These are phyloP conservation scores for Bolinopsis microptera DNA, from an alignment of 37 sponge, comb jelly and placozoan genomes.

Conservation along the genomic window DNA sequence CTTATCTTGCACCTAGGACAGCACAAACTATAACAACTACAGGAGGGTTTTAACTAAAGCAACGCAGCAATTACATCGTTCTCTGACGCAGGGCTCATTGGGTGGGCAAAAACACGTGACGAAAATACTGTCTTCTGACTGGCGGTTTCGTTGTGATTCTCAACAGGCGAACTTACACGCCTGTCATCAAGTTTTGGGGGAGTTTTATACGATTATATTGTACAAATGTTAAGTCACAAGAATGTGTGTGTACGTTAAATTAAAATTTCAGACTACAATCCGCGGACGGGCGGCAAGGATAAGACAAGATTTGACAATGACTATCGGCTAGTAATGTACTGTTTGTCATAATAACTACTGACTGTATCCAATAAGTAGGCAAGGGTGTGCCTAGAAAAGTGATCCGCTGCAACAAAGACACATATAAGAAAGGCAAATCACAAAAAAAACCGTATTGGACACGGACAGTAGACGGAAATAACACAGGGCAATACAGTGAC, in stretches of 20 bases:
- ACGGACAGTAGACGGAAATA: too few species aligned
- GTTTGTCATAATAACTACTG: background rate
- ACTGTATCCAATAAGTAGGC: background rate
- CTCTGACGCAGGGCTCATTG: conserved; percentile 9
- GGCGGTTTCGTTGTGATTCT: background rate
- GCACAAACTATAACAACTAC: background rate
- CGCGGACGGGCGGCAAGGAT: background rate
- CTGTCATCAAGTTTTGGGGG: conserved; percentile 14
- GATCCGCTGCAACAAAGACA: too few species aligned
- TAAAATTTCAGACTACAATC: background rate
- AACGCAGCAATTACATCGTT: background rate
- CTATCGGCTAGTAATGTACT: background rate
- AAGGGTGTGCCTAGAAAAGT: too few species aligned
- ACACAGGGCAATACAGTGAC: too few species aligned
- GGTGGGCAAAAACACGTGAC: background rate
- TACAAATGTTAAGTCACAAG: background rate
- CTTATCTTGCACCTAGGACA: background rate
- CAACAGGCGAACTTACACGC: conserved; percentile 33
- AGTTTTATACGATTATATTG: background rate
- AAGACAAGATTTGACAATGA: background rate
- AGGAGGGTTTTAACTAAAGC: conserved; percentile 40
- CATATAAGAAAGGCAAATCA: too few species aligned
- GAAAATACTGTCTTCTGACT: background rate
- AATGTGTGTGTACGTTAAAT: background rate
- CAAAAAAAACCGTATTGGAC: too few species aligned